These are phyloP conservation scores for Perizoma flavofasciatum DNA, from an alignment of 2,888 invertebrate species.

Conservation along the genomic window DNA sequence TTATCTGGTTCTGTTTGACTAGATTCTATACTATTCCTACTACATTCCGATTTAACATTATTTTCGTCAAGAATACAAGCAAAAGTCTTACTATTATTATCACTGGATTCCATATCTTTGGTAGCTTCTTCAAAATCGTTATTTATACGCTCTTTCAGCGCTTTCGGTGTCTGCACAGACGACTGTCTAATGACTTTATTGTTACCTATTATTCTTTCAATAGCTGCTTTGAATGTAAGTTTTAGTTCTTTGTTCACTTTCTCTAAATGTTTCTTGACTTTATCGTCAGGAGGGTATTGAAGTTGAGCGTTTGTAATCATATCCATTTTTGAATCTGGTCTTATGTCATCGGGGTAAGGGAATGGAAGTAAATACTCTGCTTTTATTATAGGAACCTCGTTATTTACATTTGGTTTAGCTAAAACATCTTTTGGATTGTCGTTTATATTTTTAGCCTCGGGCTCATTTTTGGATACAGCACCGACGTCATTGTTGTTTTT, in stretches of 20 bases:
- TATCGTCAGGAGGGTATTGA: slow-evolving; percentile 41
- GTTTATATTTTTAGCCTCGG: slow-evolving; percentile 11
- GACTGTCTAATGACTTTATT: slow-evolving; percentile 42
- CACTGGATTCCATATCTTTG: slow-evolving; percentile 12
- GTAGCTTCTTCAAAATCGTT: slow-evolving; percentile 27
- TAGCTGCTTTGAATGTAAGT: slow-evolving; percentile 67
- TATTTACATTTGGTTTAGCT: slow-evolving; percentile 25
- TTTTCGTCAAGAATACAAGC: slow-evolving; percentile 4
- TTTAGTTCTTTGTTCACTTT: slow-evolving; percentile 70
- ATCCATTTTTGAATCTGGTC: slow-evolving; percentile 39
- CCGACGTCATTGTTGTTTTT: slow-evolving; percentile 51
- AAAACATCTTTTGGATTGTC: slow-evolving; percentile 24
- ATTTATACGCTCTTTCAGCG: slow-evolving; percentile 29
- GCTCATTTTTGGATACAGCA: slow-evolving; percentile 33
- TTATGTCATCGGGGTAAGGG: slow-evolving; percentile 62
- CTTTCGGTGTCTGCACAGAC: slow-evolving; percentile 28
- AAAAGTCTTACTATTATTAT: slow-evolving; percentile 10
- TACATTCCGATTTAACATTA: slow-evolving; percentile 6
- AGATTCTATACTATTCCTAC: slow-evolving; percentile 10
- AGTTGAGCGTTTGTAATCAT: slow-evolving; percentile 34
- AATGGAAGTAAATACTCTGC: slow-evolving; percentile 64
- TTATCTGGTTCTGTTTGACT: slow-evolving; percentile 5
- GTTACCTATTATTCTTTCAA: slow-evolving; percentile 63
- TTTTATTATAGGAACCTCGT: slow-evolving; percentile 56
- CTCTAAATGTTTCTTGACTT: slow-evolving; percentile 63